Percentiles rank a stretch among this genome's conserved stretches.
These are phyloP conservation scores for Scomberomorus guttatus DNA, from an alignment of 2,797 vertebrate species.

Conservation along the genomic window DNA sequence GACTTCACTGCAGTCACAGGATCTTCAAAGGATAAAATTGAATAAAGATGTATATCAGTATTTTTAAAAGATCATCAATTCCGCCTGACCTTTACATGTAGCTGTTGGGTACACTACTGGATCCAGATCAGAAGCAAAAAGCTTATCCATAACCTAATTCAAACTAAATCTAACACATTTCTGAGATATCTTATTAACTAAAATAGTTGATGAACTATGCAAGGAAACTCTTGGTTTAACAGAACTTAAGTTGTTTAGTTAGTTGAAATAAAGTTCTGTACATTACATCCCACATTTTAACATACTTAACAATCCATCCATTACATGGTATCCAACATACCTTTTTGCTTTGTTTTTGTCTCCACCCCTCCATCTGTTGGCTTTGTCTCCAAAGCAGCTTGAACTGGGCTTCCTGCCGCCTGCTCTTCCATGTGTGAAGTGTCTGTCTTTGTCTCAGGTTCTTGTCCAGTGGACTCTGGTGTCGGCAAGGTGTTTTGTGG, in stretches of 20 bases:
- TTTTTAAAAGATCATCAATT: neutral
- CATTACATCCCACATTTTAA: neutral
- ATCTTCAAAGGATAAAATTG: neutral
- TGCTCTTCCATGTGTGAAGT: neutral
- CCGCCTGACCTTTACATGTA: neutral
- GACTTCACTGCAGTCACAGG: neutral
- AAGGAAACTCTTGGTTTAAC: too few species aligned
- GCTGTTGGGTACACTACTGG: neutral
- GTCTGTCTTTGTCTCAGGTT: neutral
- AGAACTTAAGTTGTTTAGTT: too few species aligned
- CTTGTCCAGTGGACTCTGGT: neutral
- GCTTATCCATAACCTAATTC: too few species aligned
- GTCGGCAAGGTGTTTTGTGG: neutral
- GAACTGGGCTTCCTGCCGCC: neutral
- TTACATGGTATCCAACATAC: constrained; percentile 15
- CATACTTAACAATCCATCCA: neutral
- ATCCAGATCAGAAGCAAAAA: neutral
- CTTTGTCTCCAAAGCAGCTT: neutral
- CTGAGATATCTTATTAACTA: too few species aligned
- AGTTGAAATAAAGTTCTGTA: too few species aligned
- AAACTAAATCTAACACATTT: too few species aligned
- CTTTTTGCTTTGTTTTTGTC: neutral
- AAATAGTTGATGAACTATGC: too few species aligned
- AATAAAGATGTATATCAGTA: neutral
- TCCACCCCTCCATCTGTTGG: neutral